Evolutionary conservation across 2,113 vertebrate species (phyloP), one percentile per base, ranked within the genome.

Genomic region (Oxyura jamaicensis): DNA sequence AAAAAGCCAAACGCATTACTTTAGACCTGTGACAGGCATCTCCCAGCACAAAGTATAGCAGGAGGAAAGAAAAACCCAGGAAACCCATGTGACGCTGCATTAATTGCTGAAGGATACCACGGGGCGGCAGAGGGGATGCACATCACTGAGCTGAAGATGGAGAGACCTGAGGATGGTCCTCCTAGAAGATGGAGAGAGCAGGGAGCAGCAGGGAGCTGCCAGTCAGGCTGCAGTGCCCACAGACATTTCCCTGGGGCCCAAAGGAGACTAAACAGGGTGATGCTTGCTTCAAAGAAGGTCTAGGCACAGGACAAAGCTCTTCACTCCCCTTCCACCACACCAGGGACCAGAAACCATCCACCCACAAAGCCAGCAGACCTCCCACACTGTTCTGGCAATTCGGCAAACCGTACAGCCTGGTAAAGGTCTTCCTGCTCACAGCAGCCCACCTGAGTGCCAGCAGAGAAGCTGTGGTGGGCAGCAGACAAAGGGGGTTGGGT

Each of bases 51-150:
- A 55, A 39, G 20, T 15, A 52, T 13, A 13, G 39, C 8, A 23
- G 20, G 20, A 33, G 29, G 41, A n/a, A 18, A 36, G 50, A 25
- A 15, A 29, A 55, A 29, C 13, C 12, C 52, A 55, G 25, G 26
- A 55, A 28, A 55, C 28, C 16, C 36, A 3, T 0, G 0, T 59
- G 35, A 2, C 31, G 8, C 17, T 35, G 2, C 18, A 6, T 3
- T 25, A 81, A 29, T 3, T 29, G 12, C 23, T 22, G 46, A 48
- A 59, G 21, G 33, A 23, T 35, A 21, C n/a, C 19, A n/a, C 11
- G 31, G 13, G 21, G 33, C 13, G 13, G 71, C 29, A 28, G 39
- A 55, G 41, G 48, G 52, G 12, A 63, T 7, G 4, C 69, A 16
- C 21, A 79, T 14, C 46, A 35, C 44, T 12, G 13, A 50, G 21